Evolutionary conservation across 2,797 vertebrate genomes (phyloP), one percentile per base, ranked within the genome.

Genomic region (Garrulus glandarius): DNA sequence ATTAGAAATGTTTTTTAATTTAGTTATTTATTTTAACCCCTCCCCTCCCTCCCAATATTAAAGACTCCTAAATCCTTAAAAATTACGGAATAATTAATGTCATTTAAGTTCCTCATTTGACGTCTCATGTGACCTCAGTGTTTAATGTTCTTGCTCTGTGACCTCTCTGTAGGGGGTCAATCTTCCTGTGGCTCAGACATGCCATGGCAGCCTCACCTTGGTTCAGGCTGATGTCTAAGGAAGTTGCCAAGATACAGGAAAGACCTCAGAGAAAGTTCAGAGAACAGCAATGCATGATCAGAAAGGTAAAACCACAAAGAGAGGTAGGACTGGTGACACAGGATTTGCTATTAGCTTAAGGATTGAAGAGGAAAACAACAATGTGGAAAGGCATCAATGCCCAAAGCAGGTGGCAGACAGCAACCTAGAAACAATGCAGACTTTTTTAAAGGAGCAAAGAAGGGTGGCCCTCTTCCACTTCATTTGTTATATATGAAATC

Each of bases 281-380:
- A 61, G 41, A 7, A 61, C 1, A 3, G 17, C n/a, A 2, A 0
- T 5, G 32, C 30, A 32, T 55, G n/a, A 36, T 24, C 29, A 84
- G 49, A 81, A 78, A 63, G 41, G 53, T 12, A 47, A 92, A 81
- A 88, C 8, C 9, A 7, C 60, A 47, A 47, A 59, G 4, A 84
- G 59, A 69, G 19, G n/a, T 16, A 74, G 70, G 29, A 75, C 10
- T 72, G 39, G 19, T 21, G 7, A 87, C 10, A 46, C 3, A 14
- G 41, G 55, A n/a, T n/a, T 30, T 49, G 34, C 36, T 56, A 65
- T 29, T 23, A 44, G 20, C 26, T 68, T 53, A 61, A 82, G 55
- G 39, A 61, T 72, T 80, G 32, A n/a, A 61, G n/a, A 84, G 3
- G 30, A 39, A 67, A 93, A 30, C 32, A 52, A 6, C 24, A 11